Conservation (phyloP, 2,113 vertebrate species). For the Nibea coibor region DNA sequence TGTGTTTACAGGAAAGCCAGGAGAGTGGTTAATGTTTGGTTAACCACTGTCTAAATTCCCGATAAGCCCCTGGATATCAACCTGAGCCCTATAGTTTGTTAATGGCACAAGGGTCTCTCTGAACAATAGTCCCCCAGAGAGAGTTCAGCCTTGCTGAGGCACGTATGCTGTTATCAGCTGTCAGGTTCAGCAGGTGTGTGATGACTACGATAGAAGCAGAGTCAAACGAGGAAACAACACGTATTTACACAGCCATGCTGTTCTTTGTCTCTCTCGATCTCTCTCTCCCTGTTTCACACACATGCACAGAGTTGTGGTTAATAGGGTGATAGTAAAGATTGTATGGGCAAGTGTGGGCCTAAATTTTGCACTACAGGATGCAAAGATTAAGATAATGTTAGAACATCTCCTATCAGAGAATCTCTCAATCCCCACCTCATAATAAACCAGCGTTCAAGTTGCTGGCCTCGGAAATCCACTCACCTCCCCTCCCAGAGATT, state of each 20-base stretch:
- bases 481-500: neutral
- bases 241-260: neutral
- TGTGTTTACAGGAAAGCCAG: constrained; percentile 39
- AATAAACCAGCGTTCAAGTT: constrained; percentile 18
- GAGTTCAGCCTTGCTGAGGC: constrained; percentile 46
- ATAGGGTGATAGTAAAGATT: constrained; percentile 51
- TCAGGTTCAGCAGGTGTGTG: constrained; percentile 56
- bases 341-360: constrained; percentile 54
- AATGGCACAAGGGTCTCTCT: constrained; percentile 42
- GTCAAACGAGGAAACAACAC: constrained; percentile 12
- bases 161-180: constrained; percentile 42
- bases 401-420: constrained; percentile 36
- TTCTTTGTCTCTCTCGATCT: constrained; percentile 4
- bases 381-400: constrained; percentile 41
- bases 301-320: constrained; percentile 27
- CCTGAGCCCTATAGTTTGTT: constrained; percentile 41
- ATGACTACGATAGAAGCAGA: constrained; percentile 51
- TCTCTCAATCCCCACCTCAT: constrained; percentile 27
- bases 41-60: constrained; percentile 65
- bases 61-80: constrained; percentile 60
- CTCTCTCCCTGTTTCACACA: neutral
- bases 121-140: constrained; percentile 38
- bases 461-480: constrained; percentile 10
- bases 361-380: constrained; percentile 45
- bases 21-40: constrained; percentile 62